These are phyloP conservation scores for Catocala nupta DNA, from an alignment of 2,888 invertebrate species.

Conservation along the genomic window DNA sequence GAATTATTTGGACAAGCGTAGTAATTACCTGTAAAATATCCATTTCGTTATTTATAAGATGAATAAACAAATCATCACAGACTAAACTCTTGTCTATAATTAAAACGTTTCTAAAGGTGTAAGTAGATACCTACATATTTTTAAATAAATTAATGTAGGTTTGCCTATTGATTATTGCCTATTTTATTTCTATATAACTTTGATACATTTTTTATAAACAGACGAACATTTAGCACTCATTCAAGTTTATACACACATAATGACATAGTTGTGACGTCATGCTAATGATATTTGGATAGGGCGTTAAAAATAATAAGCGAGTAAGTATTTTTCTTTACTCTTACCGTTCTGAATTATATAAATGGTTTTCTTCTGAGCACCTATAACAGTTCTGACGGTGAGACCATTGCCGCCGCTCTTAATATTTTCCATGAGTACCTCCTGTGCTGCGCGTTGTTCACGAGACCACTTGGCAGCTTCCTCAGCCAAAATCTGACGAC, in stretches of 20 bases:
- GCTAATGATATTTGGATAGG: too few relatives aligned
- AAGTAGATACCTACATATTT: too few relatives aligned
- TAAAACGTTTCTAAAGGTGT: too few relatives aligned
- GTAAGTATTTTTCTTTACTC: background rate
- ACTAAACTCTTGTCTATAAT: background rate
- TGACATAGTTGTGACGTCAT: too few relatives aligned
- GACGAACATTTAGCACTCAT: too few relatives aligned
- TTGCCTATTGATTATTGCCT: too few relatives aligned
- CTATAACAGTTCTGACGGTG: conserved; percentile 77
- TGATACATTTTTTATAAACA: too few relatives aligned
- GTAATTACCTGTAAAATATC: conserved; percentile 68
- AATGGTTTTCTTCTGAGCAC: conserved; percentile 64
- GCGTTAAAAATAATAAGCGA: too few relatives aligned
- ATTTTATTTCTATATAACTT: too few relatives aligned
- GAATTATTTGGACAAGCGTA: conserved; percentile 77
- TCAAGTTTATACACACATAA: too few relatives aligned
- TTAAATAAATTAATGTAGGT: too few relatives aligned
- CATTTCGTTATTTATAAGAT: background rate
- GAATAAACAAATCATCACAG: background rate
- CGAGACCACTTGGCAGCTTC: conserved; percentile 84
- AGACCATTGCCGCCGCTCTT: conserved; percentile 82
- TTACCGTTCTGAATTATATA: conserved; percentile 82
- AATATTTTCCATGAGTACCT: conserved; percentile 82
- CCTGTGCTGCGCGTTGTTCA: conserved; percentile 80
- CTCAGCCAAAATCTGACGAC: conserved; percentile 80